Base-by-base conservation (phyloP, 92 coral and sea anemone species). In the Hydrozoanthus gracilis region DNA sequence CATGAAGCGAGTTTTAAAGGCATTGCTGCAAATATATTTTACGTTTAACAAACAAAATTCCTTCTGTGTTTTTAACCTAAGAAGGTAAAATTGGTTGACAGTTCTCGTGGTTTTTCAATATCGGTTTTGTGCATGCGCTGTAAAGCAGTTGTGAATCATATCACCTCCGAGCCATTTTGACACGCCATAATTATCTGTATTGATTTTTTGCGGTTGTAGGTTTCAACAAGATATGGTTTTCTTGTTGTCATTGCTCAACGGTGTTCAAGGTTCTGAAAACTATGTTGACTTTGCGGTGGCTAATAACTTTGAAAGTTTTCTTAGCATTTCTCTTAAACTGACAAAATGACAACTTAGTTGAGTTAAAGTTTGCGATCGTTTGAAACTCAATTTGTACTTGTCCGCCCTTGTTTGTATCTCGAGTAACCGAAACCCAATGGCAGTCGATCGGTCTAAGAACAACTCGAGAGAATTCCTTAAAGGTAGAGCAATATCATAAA, bases 121-220 rank as follows among this genome's bases (percentile, higher is more conserved):
- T 54, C 82, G 82, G 82, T 56, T 44, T 75, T 6, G 46, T 4
- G 10, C 62, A 8, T 10, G 79, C 12, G 79, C 67, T 55, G 54
- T 11, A 39, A 54, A 45, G 67, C 3, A 39, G 44, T 6, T 54
- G 54, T 35, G 44, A 8, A 27, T 77, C 46, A 14, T 13, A 17
- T 44, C 16, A 4, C 20, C 27, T 77, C 69, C 17, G 48, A 77
- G 15, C 13, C 66, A 56, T 46, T 77, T 47, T 35, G 20, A 17
- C 65, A 14, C 44, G 62, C 15, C 64, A 27, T 39, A 77, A 56
- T 77, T 77, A 14, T 27, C 50, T 55, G 20, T 77, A 77, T 77
- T 77, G 69, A 56, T 56, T 54, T 76, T 39, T 44, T 77, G 82
- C 44, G 82, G 82, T 77, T n/a, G 35, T 13, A 39, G 82, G 44